Base-by-base conservation (phyloP, 92 coral and sea anemone genomes). In the Epizoanthus illoricatus region DNA sequence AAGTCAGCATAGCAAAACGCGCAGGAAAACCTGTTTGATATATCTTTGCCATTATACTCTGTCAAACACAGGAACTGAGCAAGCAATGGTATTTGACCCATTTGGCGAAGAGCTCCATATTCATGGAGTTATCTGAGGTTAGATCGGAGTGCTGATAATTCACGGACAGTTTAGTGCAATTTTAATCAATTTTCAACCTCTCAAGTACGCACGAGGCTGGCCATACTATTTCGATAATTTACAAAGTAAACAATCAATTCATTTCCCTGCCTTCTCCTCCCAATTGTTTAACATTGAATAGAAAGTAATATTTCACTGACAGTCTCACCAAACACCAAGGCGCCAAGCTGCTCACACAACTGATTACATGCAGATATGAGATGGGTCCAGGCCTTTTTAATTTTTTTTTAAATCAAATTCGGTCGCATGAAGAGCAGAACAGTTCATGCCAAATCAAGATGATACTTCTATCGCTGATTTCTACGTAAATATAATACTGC, bases 11-110 rank as follows among this genome's bases (percentile, higher is more conserved):
- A 45, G 19, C 47, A 63, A 55, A 78, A 61, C 61, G 60, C 43
- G 61, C 16, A 43, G 69, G 19, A 63, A 64, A 78, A 71, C 82
- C 39, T 42, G 71, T 63, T 63, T 78, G 82, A 64, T 78, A 78
- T 63, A 78, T 78, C 71, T 62, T 43, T 63, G 59, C 15, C 13
- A 62, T 43, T 49, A 21, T 78, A 8, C 41, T 54, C 82, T 78
- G 82, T 78, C 82, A 78, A 64, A 78, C 43, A 78, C 82, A 78
- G 82, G 82, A 78, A 78, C n/a, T 28, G 70, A 58, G 60, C 71
- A 45, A 13, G 42, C 71, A 20, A 19, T 63, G 82, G 61, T 45
- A 78, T 78, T 52, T 78, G 82, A 78, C 82, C 71, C 82, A 42
- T 59, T 78, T 47, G 43, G 61, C 82, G 42, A 63, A 78, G 82